Evolutionary conservation across 2,797 vertebrate genomes (phyloP), one percentile per base, ranked within the genome.

Genomic region (Botia almorhae): DNA sequence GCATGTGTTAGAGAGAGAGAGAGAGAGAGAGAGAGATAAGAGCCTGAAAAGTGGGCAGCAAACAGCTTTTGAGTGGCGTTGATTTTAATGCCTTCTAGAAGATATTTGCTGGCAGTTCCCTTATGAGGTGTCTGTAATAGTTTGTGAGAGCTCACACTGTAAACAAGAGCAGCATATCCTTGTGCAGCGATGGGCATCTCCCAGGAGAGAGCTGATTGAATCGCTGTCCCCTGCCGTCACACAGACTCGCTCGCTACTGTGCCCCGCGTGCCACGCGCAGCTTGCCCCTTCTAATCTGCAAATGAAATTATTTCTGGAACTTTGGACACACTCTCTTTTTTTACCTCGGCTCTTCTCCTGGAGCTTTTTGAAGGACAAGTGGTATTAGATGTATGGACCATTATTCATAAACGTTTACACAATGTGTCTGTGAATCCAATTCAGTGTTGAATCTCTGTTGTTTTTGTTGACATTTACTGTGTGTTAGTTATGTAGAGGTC

Each of bases 201-300:
- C 81, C 84, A 60, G 55, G 64, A 80, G 82, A 81, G 48, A 72
- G 65, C 87, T 85, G 84, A 87, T 87, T 87, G 82, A 84, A 88
- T 83, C 68, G 36, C 76, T 72, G 79, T 80, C 76, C 71, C 84
- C 85, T 8, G 70, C 73, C 68, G 69, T 76, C 76, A 80, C 74
- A 58, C 78, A 51, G 50, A 64, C 76, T 48, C 64, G 65, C 68
- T 71, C 69, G 67, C 73, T 60, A 63, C 55, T 51, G 39, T 48
- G 14, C 46, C 51, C 39, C 46, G 78, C 65, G 33, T 23, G 19
- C 74, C 14, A 36, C 74, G 78, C 83, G 14, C 73, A 67, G 74
- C 69, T 79, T 81, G 64, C 56, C 19, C 48, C 77, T 81, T 83
- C 82, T 87, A 77, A 83, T 88, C 81, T 82, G 81, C 67, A 81